These are phyloP conservation scores for Hemiprocne comata DNA, from an alignment of 2,113 vertebrate species.

Conservation along the genomic window DNA sequence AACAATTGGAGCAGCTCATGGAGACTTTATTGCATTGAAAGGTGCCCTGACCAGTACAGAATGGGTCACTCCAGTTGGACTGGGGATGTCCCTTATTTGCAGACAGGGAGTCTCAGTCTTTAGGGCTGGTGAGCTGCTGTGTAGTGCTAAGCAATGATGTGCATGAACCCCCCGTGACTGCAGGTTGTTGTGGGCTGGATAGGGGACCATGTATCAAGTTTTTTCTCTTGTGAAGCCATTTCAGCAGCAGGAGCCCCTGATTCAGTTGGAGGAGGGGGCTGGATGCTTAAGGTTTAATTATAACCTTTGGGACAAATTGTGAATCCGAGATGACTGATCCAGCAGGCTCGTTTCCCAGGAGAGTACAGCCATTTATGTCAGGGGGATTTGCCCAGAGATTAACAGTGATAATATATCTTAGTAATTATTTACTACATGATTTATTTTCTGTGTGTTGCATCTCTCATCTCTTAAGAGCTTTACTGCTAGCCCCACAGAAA, in stretches of 20 bases:
- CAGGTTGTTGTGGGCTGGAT: not conserved
- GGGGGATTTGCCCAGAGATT: slow-evolving; percentile 48
- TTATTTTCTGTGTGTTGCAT: slow-evolving; percentile 23
- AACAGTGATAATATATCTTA: slow-evolving; percentile 42
- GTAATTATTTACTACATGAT: slow-evolving; percentile 54
- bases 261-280: not conserved
- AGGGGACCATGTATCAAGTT: not conserved
- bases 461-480: slow-evolving; percentile 29
- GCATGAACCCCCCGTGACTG: not conserved
- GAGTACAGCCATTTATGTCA: slow-evolving; percentile 8
- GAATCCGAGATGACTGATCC: slow-evolving; percentile 1
- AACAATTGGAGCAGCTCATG: not conserved
- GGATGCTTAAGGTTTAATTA: slow-evolving; percentile 18
- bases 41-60: not conserved
- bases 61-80: not conserved
- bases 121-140: not conserved
- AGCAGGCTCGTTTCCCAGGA: slow-evolving; percentile 23
- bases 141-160: not conserved
- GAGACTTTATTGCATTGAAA: not conserved
- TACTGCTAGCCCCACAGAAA: not conserved
- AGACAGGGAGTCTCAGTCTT: not conserved
- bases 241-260: not conserved
- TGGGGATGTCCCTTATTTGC: not conserved
- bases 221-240: not conserved
- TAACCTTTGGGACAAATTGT: not conserved